Base-by-base conservation (phyloP, 2,888 invertebrate genomes). In the Lasioglossum leucozonium region DNA sequence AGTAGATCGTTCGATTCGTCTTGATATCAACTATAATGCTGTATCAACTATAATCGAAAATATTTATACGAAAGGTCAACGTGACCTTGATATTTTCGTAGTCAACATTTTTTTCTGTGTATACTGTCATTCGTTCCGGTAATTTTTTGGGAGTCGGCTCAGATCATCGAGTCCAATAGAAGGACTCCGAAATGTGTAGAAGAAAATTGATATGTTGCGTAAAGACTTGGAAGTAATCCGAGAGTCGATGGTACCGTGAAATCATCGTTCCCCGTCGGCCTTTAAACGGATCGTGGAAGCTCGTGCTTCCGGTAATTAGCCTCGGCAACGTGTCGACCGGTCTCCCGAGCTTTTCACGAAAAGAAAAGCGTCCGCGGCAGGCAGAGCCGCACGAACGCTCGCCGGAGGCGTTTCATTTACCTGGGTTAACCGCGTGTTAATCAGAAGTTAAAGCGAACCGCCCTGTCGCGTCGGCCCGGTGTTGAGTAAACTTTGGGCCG, bases 371-470 rank as follows among this genome's bases (percentile, higher is more conserved):
- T 65, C 75, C 47, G 72, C 69, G 42, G 30, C 42, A 51, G 77
- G 77, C 11, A 84, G 82, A 72, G 16, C 30, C 81, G 79, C 85
- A 73, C 77, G 86, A 86, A 86, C 79, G 82, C 65, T 55, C 75
- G 81, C 85, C 80, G 89, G 81, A 90, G 91, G 91, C 92, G 91
- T 91, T 92, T 93, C 93, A 91, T 93, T 93, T 92, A 92, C 91
- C 90, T 93, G 81, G 88, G 88, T 89, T 88, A 90, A 90, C 89
- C 90, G 86, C 91, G 89, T 93, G 92, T 93, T 92, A 93, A 93
- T 93, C 93, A 93, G 89, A 90, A 93, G 92, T 92, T 93, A 92
- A 92, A 92, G 92, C 88, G 89, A 89, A 91, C 83, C 82, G 81
- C 73, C 74, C 83, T 16, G 62, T 30, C 77, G 67, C 82, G 78